Evolutionary conservation across 1,140 invertebrate genomes (phyloP).

Genomic region (Zophobas atratus): DNA sequence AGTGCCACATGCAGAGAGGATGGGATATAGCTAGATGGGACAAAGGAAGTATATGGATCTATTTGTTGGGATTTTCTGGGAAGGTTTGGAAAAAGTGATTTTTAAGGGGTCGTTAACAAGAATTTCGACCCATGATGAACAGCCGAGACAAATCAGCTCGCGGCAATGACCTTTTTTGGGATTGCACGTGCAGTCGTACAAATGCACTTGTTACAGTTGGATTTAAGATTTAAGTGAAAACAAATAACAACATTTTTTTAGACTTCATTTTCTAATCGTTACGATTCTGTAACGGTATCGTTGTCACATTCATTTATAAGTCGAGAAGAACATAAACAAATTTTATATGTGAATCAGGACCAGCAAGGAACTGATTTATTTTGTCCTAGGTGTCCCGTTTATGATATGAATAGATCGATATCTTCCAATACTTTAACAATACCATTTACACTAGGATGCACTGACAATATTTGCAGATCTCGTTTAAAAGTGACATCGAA

Average conservation of each 20-base stretch:
- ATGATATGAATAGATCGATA: constrained; percentile 49
- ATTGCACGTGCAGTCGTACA: too few relatives aligned
- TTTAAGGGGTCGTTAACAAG: too few relatives aligned
- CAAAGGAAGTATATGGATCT: too few relatives aligned
- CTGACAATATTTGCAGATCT: constrained; percentile 65
- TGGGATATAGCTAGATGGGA: too few relatives aligned
- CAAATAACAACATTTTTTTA: constrained; percentile 8
- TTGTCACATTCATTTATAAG: constrained; percentile 30
- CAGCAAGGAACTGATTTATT: constrained; percentile 1
- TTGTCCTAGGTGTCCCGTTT: constrained; percentile 5
- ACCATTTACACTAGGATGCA: constrained; percentile 65
- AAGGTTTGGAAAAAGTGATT: too few relatives aligned
- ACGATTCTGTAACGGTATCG: constrained; percentile 39
- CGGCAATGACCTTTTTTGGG: too few relatives aligned
- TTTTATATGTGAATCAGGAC: not conserved
- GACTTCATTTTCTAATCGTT: not conserved
- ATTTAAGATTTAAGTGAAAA: not conserved
- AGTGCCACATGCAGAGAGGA: too few relatives aligned
- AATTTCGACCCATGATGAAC: too few relatives aligned
- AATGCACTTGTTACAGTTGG: not conserved
- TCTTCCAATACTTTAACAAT: constrained; percentile 57
- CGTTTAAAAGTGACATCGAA: constrained; percentile 60
- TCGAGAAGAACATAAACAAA: not conserved
- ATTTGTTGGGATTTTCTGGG: too few relatives aligned
- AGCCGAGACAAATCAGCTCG: too few relatives aligned